phyloP scores from a whole-genome alignment of 1,140 invertebrate genomes.

The Drosophila punjabiensis region DNA sequence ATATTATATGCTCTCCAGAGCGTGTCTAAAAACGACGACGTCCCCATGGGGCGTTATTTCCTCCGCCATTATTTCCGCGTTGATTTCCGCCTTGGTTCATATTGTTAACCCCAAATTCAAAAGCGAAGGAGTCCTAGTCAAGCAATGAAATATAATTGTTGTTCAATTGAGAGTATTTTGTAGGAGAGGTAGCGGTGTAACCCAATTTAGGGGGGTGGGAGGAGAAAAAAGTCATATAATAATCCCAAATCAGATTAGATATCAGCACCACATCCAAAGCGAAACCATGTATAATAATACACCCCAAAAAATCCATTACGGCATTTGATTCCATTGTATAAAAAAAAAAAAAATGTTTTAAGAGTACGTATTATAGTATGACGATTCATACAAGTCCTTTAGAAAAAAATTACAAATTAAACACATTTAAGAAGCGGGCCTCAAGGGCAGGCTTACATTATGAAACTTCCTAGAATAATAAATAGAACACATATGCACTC shows the following conservation, averaged over 20 bases:
- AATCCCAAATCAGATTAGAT: constrained; percentile 5
- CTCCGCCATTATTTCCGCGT: constrained; percentile 79
- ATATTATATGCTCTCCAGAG: constrained; percentile 18
- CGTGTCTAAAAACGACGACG: constrained; percentile 78
- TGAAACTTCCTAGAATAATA: neutral
- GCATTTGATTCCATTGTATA: neutral
- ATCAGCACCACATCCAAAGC: neutral
- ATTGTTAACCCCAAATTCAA: constrained; percentile 84
- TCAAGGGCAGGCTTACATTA: neutral
- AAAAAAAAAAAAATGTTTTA: neutral
- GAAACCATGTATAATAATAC: neutral
- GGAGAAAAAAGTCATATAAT: neutral
- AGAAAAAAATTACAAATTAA: neutral
- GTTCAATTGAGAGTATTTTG: constrained; percentile 63
- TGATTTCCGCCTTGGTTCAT: constrained; percentile 82
- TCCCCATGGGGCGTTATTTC: constrained; percentile 84
- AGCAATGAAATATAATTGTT: constrained; percentile 78
- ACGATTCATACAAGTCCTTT: neutral
- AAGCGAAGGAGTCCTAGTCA: constrained; percentile 79
- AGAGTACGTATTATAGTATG: neutral
- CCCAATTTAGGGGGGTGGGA: constrained; percentile 1
- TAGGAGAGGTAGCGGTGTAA: neutral
- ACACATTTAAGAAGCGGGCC: neutral
- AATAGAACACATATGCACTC: neutral
- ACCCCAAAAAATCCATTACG: neutral